Conservation (phyloP, 2,797 vertebrate genomes). For the Spondyliosoma cantharus region DNA sequence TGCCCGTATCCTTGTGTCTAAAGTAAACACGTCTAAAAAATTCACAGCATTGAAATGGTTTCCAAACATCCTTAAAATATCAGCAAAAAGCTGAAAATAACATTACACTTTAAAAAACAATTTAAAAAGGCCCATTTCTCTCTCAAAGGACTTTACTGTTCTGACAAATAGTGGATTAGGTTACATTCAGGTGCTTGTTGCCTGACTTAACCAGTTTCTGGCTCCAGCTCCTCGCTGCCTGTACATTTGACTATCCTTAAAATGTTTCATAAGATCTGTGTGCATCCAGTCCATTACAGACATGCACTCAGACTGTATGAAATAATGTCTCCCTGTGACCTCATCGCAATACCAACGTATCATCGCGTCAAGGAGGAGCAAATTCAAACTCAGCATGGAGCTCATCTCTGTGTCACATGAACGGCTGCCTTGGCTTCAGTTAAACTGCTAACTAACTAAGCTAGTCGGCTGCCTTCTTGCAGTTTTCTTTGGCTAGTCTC, state of each 20-base stretch:
- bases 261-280: background rate
- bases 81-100: slow-evolving; percentile 42
- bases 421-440: slow-evolving; percentile 4
- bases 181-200: slow-evolving; percentile 72
- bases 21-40: slow-evolving; percentile 30
- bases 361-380: slow-evolving; percentile 25
- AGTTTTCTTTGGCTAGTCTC: slow-evolving; percentile 83
- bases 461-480: slow-evolving; percentile 71
- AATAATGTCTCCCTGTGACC: slow-evolving; percentile 38
- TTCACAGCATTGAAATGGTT: slow-evolving; percentile 51
- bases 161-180: slow-evolving; percentile 31
- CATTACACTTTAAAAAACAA: slow-evolving; percentile 26
- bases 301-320: slow-evolving; percentile 33
- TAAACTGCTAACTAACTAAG: background rate
- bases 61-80: slow-evolving; percentile 24
- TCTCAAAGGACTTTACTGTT: slow-evolving; percentile 36
- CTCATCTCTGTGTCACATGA: slow-evolving; percentile 25
- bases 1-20: slow-evolving; percentile 42
- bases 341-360: slow-evolving; percentile 33
- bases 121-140: slow-evolving; percentile 20
- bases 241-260: slow-evolving; percentile 8
- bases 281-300: slow-evolving; percentile 23
- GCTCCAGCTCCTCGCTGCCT: slow-evolving; percentile 27
- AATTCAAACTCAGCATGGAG: slow-evolving; percentile 27
- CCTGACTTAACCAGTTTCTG: slow-evolving; percentile 46